phyloP scores from a whole-genome alignment of 2,888 invertebrate species.

The Tenthredo livida region DNA sequence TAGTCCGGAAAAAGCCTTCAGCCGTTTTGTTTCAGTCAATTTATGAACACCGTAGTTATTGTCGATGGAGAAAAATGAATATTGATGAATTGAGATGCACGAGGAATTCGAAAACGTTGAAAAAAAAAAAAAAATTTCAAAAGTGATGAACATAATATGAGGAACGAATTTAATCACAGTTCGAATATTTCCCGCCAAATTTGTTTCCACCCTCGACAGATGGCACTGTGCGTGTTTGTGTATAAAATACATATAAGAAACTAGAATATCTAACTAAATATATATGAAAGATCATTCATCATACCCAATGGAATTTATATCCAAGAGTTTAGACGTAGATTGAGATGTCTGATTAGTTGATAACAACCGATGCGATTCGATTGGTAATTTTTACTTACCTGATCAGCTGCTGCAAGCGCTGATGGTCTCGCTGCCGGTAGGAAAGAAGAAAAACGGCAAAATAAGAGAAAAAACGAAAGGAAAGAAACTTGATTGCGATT shows the following conservation, averaged over 20 bases:
- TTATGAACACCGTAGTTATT: neutral
- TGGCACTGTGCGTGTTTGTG: neutral
- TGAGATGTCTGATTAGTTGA: neutral
- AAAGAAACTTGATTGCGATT: neutral
- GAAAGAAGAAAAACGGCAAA: neutral
- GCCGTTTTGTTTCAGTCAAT: neutral
- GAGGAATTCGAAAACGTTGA: neutral
- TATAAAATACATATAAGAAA: neutral
- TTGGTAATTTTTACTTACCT: neutral
- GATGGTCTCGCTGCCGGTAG: neutral
- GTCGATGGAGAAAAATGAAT: neutral
- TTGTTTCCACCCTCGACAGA: neutral
- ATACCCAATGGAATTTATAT: neutral
- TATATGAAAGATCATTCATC: neutral
- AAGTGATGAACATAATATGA: neutral
- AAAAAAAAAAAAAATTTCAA: neutral
- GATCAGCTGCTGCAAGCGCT: neutral
- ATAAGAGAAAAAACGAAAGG: neutral
- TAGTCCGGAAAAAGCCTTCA: neutral
- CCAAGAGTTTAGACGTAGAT: neutral
- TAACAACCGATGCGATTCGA: neutral
- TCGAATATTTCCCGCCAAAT: conserved; percentile 15
- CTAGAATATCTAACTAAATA: neutral
- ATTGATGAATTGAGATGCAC: no score
- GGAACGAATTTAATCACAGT: neutral